Conservation (phyloP, 1,140 invertebrate species). For the Drosophila novamexicana region DNA sequence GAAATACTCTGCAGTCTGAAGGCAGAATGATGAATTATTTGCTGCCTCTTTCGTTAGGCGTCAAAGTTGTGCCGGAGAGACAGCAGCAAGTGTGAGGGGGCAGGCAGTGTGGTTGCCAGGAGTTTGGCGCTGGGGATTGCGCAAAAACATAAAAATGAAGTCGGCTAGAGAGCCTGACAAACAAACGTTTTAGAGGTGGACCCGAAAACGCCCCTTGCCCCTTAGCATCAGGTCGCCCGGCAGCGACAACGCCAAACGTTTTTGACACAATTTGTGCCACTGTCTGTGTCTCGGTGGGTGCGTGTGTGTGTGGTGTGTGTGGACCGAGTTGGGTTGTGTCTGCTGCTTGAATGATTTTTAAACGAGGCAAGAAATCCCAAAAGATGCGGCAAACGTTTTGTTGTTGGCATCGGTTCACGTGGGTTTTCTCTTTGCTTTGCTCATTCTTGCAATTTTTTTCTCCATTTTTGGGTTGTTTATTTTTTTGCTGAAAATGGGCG, state of each 20-base stretch:
- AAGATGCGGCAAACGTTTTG: slow-evolving; percentile 78
- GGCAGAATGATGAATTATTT: slow-evolving; percentile 82
- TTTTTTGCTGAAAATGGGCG: slow-evolving; percentile 43
- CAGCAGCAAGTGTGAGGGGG: not conserved
- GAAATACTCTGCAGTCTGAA: slow-evolving; percentile 71
- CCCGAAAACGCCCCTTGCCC: slow-evolving; percentile 9
- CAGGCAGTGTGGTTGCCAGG: not conserved
- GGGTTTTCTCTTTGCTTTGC: slow-evolving; percentile 46
- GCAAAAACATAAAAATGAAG: slow-evolving; percentile 79
- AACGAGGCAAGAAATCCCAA: slow-evolving; percentile 82
- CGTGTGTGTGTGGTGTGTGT: slow-evolving; percentile 18
- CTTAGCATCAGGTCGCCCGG: slow-evolving; percentile 1
- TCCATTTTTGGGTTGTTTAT: slow-evolving; percentile 14
- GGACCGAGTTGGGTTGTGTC: slow-evolving; percentile 69
- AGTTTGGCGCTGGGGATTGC: slow-evolving; percentile 31
- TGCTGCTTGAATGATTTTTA: slow-evolving; percentile 83
- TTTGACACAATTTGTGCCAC: slow-evolving; percentile 81
- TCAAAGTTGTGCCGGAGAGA: slow-evolving; percentile 59
- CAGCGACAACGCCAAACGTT: slow-evolving; percentile 61
- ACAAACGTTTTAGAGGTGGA: slow-evolving; percentile 69
- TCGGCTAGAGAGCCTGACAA: slow-evolving; percentile 27
- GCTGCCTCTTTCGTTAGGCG: slow-evolving; percentile 80
- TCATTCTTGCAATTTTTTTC: slow-evolving; percentile 34
- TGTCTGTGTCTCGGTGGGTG: slow-evolving; percentile 52
- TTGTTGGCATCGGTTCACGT: slow-evolving; percentile 73